Base-by-base conservation (phyloP, 2,113 vertebrate genomes). In the Nannobrachium achirus region DNA sequence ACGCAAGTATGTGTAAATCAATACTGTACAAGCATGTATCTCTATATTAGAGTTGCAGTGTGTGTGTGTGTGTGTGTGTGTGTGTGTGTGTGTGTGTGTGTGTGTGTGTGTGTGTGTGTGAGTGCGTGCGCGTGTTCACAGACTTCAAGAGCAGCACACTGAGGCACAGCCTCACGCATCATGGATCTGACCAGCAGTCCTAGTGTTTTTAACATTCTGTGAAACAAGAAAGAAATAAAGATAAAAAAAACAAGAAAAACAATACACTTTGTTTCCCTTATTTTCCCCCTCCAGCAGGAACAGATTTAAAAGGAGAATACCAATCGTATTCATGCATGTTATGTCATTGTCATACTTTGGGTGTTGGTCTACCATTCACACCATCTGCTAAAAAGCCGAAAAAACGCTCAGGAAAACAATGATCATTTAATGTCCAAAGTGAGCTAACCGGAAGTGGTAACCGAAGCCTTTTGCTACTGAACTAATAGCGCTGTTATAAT, bases 181-280 rank as follows among this genome's bases (percentile, higher is more conserved):
- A 82, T 71, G 88, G 90, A 92, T 86, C 83, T 86, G 92, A 91
- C 91, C 92, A 72, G 92, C 92, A 90, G 92, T 87, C 88, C 91
- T 83, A 64, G 73, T 78, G 86, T 75, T 73, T 80, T 78, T 67
- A 85, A 61, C 57, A 64, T 18, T 62, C 38, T 59, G 81, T 46
- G 71, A 82, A 83, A 80, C 45, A 71, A n/a, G n/a, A n/a, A n/a
- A n/a, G n/a, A n/a, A n/a, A n/a, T n/a, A n/a, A n/a, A n/a, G n/a
- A n/a, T n/a, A n/a, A n/a, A 58, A 7, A 79, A 42, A 41, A 63
- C 69, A 42, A 10, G 38, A 62, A 20, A 48, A 46, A 25, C 49
- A 56, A 66, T 13, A 41, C 66, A 79, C 64, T 78, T n/a, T 75
- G 72, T 62, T 69, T 88, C 73, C 15, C 18, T 75, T 65, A 44